phyloP scores from a whole-genome alignment of 2,888 invertebrate species.

The Nebria salina region DNA sequence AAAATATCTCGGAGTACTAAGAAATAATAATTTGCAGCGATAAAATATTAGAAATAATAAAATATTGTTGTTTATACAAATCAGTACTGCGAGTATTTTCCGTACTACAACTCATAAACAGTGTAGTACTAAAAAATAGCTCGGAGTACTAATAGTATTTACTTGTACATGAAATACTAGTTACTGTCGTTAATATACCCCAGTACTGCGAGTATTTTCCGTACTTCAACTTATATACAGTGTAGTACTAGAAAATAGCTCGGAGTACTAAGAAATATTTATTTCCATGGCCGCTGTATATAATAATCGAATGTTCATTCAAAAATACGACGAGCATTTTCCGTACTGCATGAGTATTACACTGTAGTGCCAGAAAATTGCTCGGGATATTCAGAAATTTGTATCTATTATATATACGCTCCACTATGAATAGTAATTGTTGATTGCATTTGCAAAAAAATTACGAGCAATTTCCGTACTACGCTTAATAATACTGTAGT shows the following conservation, averaged over 20 bases:
- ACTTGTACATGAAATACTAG: not conserved
- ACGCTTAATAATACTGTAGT: slow-evolving; percentile 2
- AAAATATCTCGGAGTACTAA: slow-evolving; percentile 3
- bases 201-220: slow-evolving; percentile 24
- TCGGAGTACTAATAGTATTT: not conserved
- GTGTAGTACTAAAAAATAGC: slow-evolving; percentile 25
- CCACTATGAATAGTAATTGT: not conserved
- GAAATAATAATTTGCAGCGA: not conserved
- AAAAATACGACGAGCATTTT: slow-evolving; percentile 3
- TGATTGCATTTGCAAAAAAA: slow-evolving; percentile 15
- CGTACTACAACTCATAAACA: slow-evolving; percentile 21
- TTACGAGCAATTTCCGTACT: slow-evolving; percentile 21
- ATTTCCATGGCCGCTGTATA: not conserved
- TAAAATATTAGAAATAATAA: too few relatives aligned
- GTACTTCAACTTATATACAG: not conserved
- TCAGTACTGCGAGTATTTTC: slow-evolving; percentile 24
- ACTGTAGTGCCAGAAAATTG: slow-evolving; percentile 7
- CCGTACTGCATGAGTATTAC: slow-evolving; percentile 18
- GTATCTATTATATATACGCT: too few relatives aligned
- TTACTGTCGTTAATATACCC: too few relatives aligned
- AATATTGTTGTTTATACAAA: not conserved
- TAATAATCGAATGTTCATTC: not conserved
- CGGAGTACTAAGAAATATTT: not conserved
- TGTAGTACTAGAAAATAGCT: not conserved
- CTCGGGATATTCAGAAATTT: not conserved